These are phyloP conservation scores for Craterocephalus amniculus DNA, from an alignment of 2,797 vertebrate genomes.

Conservation along the genomic window DNA sequence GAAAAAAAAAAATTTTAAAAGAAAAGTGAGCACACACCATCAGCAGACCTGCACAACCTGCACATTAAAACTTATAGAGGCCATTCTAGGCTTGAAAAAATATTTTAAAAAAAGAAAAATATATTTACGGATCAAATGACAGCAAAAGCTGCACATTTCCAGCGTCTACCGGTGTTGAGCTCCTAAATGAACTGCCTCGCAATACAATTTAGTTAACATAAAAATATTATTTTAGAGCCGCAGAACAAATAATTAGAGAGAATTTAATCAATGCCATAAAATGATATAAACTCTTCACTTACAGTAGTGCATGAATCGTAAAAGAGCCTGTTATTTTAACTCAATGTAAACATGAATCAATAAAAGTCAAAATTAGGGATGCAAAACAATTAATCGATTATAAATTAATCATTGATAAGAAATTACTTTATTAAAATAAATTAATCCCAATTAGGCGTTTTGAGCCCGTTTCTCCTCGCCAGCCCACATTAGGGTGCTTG, in stretches of 20 bases:
- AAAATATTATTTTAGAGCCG: background rate
- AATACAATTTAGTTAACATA: background rate
- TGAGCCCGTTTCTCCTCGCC: too few species aligned
- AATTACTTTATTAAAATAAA: too few species aligned
- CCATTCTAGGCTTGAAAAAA: background rate
- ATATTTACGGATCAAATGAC: background rate
- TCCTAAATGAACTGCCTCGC: background rate
- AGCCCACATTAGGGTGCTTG: too few species aligned
- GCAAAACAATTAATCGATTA: too few species aligned
- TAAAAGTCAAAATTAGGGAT: background rate
- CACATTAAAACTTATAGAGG: background rate
- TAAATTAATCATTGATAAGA: too few species aligned
- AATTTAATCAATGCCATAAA: background rate
- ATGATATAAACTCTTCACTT: background rate
- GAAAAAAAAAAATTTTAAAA: conserved; percentile 26
- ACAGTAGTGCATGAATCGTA: too few species aligned
- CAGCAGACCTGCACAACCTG: conserved; percentile 9
- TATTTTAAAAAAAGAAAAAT: too few species aligned
- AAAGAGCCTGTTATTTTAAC: background rate
- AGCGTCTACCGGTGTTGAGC: too few species aligned
- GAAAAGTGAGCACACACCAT: conserved; percentile 46
- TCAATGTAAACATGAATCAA: background rate
- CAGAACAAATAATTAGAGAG: background rate
- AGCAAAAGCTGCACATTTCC: background rate
- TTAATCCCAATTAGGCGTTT: too few species aligned